Evolutionary conservation across 2,797 vertebrate species (phyloP), one percentile per base, ranked within the genome.

Genomic region (Hirundo rustica): DNA sequence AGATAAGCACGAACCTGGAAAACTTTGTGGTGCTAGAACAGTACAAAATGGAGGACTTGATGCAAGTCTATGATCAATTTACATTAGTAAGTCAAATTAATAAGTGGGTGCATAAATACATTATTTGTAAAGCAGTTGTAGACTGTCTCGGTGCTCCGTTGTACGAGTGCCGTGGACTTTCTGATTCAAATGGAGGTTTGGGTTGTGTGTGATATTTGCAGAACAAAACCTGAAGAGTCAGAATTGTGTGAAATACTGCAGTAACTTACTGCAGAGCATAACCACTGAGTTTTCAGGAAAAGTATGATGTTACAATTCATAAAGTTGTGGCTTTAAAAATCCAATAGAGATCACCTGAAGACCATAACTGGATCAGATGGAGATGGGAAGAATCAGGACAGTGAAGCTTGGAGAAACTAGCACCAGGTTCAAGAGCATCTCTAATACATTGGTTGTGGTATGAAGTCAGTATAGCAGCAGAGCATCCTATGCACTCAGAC

Each of bases 11-110:
- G 94, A 98, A 98, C 85, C 98, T 99, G 97, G 99, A 99, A 93
- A 98, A 98, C 98, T 99, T 99, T 93, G 99, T 99, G 98, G 99
- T 99, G 98, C 98, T 99, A 98, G 99, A 99, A 97, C 99, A 99
- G 98, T 99, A 99, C 97, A 99, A 98, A 97, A 98, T 99, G 89
- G 99, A 99, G 97, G 99, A 99, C 96, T 98, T 99, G 97, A 99
- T 99, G 98, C 99, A 99, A 97, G 98, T 99, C 96, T 99, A 99
- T 92, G 99, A 99, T 98, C 99, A 99, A 97, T 99, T 99, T 99
- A 99, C 99, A 97, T 98, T 99, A 96, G 99, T 99, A 98, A 99
- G 99, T 99, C 95, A 94, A 48, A 95, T 96, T 89, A 96, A 90
- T 97, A 97, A 97, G 93, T 97, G 97, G 97, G 92, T 97, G 93